These are phyloP conservation scores for Tragelaphus scriptus DNA, from an alignment of 2,113 vertebrate genomes.

Conservation along the genomic window DNA sequence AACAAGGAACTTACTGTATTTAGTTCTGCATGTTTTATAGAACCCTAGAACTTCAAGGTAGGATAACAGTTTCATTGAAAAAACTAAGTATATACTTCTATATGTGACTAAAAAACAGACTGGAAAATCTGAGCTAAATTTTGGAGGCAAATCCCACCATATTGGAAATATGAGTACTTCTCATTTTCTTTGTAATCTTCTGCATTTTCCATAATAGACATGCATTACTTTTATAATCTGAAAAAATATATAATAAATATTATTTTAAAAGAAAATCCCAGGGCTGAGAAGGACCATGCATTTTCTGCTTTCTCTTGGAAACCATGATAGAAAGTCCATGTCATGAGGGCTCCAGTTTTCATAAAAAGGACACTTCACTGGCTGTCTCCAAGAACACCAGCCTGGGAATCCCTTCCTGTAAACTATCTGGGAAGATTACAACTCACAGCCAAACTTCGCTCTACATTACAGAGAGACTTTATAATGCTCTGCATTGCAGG, in stretches of 20 bases:
- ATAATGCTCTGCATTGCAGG: background rate
- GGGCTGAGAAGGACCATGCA: background rate
- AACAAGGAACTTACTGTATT: background rate
- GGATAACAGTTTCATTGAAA: background rate
- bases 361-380: background rate
- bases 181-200: background rate
- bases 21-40: background rate
- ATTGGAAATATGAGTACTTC: background rate
- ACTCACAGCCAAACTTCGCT: background rate
- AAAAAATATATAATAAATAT: background rate
- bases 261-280: background rate
- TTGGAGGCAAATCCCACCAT: background rate
- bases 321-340: background rate
- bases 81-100: background rate
- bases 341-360: background rate
- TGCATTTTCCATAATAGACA: background rate
- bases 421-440: background rate
- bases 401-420: background rate
- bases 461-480: background rate
- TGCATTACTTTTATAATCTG: background rate
- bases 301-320: background rate
- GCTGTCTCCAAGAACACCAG: background rate
- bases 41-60: background rate
- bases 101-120: background rate
- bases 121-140: slow-evolving; percentile 20